Evolutionary conservation across 2,113 vertebrate species (phyloP), one percentile per base, ranked within the genome.

Genomic region (Atlantisia rogersi): DNA sequence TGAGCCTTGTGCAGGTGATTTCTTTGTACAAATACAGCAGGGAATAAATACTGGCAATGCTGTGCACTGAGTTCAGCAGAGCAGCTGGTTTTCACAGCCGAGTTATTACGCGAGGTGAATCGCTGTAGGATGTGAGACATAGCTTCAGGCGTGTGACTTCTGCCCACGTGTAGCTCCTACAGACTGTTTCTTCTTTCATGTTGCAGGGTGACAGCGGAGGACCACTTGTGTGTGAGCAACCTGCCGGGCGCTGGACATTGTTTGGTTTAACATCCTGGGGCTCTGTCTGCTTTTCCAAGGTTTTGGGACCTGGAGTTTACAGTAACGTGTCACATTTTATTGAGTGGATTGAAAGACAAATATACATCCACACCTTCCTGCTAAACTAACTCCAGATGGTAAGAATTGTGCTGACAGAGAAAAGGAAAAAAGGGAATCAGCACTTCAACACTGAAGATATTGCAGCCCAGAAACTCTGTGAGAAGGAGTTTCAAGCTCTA

Each of bases 251-350:
- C 81, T 99, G 99, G 99, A 99, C 98, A 31, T 86, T 99, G 92
- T 99, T 98, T 94, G 99, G 99, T 50, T 98, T 99, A 93, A 99
- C 99, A 12, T 99, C 99, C 1, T 99, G 99, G 99, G 99, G 99
- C 80, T 99, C 99, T 0, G 98, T 99, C 65, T 99, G 99, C 95
- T 99, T 99, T 97, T 99, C 98, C 90, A 99, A 99, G 93, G 98
- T 99, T 37, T 96, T 99, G 67, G 99, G 99, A 48, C 99, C 99
- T 12, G 99, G 99, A 26, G 98, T 99, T 69, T 99, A 99, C 91
- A 99, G 98, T 96, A 99, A 99, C 0, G 99, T 99, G 76, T 98
- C 99, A 13, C 99, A 99, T 96, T 99, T 99, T 93, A 97, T 98
- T 9, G 96, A 98, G 67, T 99, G 99, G 99, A 99, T 99, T 86